These are phyloP conservation scores for Tragelaphus scriptus DNA, from an alignment of 2,113 vertebrate species.

Conservation along the genomic window DNA sequence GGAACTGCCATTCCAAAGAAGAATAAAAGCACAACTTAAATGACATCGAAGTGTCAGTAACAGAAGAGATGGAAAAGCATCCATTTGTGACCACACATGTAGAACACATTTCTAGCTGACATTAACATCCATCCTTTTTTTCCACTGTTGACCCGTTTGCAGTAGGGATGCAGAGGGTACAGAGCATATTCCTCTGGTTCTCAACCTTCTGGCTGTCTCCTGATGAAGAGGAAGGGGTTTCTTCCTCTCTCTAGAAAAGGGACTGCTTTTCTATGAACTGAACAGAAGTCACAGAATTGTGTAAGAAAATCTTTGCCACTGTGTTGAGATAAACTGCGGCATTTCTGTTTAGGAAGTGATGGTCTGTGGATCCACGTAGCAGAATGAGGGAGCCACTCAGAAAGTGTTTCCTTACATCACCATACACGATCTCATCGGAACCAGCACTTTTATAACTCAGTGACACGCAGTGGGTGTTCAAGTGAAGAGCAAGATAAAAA, in stretches of 20 bases:
- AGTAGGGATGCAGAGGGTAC: constrained; percentile 60
- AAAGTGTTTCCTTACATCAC: constrained; percentile 67
- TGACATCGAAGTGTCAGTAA: constrained; percentile 74
- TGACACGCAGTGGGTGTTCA: constrained; percentile 60
- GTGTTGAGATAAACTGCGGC: constrained; percentile 77
- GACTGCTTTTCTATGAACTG: constrained; percentile 76
- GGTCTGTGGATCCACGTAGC: constrained; percentile 74
- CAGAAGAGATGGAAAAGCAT: constrained; percentile 78
- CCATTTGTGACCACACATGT: constrained; percentile 51
- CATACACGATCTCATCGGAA: constrained; percentile 50
- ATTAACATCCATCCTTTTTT: constrained; percentile 48
- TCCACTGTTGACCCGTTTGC: constrained; percentile 50
- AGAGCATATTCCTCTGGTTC: constrained; percentile 79
- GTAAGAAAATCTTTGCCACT: constrained; percentile 75
- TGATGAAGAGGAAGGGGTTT: constrained; percentile 75
- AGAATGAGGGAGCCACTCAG: constrained; percentile 73
- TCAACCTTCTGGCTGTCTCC: constrained; percentile 73
- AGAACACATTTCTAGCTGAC: constrained; percentile 69
- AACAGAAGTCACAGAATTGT: constrained; percentile 75
- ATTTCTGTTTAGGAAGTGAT: constrained; percentile 81
- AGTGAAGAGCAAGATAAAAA: constrained; percentile 68
- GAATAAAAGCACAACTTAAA: constrained; percentile 82
- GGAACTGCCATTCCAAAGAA: constrained; percentile 81
- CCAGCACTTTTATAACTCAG: constrained; percentile 45
- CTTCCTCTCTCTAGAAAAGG: constrained; percentile 76